phyloP scores from a whole-genome alignment of 2,113 vertebrate genomes.

The Lasiurus cinereus region DNA sequence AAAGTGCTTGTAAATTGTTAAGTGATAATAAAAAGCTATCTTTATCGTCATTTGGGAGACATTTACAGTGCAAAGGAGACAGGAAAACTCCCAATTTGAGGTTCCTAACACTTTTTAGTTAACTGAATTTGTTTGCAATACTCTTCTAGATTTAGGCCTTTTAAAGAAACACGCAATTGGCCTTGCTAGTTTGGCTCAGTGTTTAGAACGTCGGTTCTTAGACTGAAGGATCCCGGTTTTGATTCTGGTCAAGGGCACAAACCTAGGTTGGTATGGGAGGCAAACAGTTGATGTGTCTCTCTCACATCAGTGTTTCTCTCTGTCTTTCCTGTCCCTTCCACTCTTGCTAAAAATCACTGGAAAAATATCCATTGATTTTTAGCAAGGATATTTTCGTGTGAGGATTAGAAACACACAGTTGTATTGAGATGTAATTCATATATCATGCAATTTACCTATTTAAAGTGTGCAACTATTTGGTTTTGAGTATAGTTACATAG shows the following conservation, averaged over 20 bases:
- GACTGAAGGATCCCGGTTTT: too few species aligned
- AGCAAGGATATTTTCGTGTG: too few species aligned
- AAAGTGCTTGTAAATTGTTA: slow-evolving; percentile 56
- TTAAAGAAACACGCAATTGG: background rate
- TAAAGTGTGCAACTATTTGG: background rate
- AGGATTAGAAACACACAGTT: background rate
- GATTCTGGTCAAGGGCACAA: too few species aligned
- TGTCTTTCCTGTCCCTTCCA: too few species aligned
- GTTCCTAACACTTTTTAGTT: slow-evolving; percentile 1
- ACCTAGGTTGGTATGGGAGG: too few species aligned
- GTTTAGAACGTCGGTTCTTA: too few species aligned
- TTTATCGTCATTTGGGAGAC: slow-evolving; percentile 2
- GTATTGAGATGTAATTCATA: slow-evolving; percentile 5
- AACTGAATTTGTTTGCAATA: slow-evolving; percentile 47
- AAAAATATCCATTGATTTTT: too few species aligned
- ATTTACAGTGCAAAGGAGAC: background rate
- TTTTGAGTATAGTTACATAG: background rate
- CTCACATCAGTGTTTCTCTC: too few species aligned
- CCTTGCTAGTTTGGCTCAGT: too few species aligned
- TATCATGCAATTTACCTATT: background rate
- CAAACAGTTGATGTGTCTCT: too few species aligned
- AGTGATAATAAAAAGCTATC: background rate
- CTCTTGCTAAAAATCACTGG: too few species aligned
- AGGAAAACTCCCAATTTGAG: slow-evolving; percentile 5
- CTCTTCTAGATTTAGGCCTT: background rate